Percentiles rank a stretch among this genome's conserved stretches.
Conservation (phyloP, 2,797 vertebrate species). For the Parauchenoglanis ngamensis region DNA sequence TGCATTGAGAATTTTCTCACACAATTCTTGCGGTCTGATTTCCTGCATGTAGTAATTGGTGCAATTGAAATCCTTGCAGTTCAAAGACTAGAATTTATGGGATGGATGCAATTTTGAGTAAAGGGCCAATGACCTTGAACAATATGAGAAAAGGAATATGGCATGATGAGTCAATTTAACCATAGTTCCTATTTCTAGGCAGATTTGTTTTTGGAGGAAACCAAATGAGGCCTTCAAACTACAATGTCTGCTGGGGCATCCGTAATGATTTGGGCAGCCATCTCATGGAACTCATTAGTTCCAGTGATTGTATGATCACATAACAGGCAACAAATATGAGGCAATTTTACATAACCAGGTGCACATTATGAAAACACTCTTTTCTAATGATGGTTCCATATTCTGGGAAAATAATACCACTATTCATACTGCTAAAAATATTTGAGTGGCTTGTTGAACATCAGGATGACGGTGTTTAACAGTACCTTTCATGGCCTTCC, state of each 20-base stretch:
- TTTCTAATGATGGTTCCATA: slow-evolving; percentile 16
- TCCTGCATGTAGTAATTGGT: neutral
- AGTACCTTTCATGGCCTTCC: neutral
- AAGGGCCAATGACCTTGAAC: neutral
- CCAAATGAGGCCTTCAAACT: neutral
- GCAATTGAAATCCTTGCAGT: neutral
- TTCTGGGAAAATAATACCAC: neutral
- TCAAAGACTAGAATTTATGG: neutral
- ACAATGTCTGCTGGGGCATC: neutral
- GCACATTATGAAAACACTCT: neutral
- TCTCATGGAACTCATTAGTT: neutral
- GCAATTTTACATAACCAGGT: neutral
- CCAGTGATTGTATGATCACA: neutral
- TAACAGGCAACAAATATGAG: neutral
- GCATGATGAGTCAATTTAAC: neutral
- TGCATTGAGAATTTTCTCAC: neutral
- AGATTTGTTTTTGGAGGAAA: neutral
- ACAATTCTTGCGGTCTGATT: neutral
- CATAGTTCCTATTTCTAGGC: neutral
- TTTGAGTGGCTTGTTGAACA: neutral
- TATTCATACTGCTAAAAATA: neutral
- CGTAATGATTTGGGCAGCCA: neutral
- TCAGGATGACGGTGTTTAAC: neutral
- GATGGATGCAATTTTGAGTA: neutral
- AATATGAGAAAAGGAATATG: neutral